A percentile compares a stretch with the other conserved stretches of the same genome.
Evolutionary conservation across 1,140 invertebrate species (phyloP).

Genomic region (Atta texana): DNA sequence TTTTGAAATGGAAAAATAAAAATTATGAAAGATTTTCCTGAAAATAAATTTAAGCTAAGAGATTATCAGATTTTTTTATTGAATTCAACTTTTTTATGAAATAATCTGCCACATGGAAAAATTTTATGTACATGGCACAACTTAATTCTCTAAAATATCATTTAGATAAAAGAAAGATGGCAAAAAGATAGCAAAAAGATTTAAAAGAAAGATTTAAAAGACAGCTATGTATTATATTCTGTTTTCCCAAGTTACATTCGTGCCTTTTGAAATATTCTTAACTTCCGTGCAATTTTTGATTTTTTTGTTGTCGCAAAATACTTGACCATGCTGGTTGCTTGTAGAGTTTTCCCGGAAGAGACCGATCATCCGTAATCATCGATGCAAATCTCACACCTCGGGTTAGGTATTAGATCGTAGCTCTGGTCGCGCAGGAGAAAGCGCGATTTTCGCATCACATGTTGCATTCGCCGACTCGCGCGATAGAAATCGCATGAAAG

Average conservation of each 20-base stretch:
- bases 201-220: not conserved
- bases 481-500: slow-evolving; percentile 68
- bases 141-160: not conserved
- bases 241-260: not conserved
- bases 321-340: slow-evolving; percentile 34
- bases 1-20: not conserved
- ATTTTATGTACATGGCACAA: not conserved
- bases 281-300: slow-evolving; percentile 50
- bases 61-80: not conserved
- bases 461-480: slow-evolving; percentile 28
- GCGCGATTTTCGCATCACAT: slow-evolving; percentile 69
- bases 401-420: slow-evolving; percentile 47
- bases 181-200: not conserved
- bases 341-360: slow-evolving; percentile 76
- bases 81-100: too few species aligned
- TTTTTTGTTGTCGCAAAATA: slow-evolving; percentile 45
- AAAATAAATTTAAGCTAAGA: not conserved
- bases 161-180: not conserved
- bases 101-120: not conserved
- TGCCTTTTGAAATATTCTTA: slow-evolving; percentile 23
- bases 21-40: not conserved
- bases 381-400: slow-evolving; percentile 77
- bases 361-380: slow-evolving; percentile 76
- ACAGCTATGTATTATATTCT: not conserved
- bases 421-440: slow-evolving; percentile 65